Evolutionary conservation across 2,888 invertebrate species (phyloP).

Genomic region (Plebejus argus): DNA sequence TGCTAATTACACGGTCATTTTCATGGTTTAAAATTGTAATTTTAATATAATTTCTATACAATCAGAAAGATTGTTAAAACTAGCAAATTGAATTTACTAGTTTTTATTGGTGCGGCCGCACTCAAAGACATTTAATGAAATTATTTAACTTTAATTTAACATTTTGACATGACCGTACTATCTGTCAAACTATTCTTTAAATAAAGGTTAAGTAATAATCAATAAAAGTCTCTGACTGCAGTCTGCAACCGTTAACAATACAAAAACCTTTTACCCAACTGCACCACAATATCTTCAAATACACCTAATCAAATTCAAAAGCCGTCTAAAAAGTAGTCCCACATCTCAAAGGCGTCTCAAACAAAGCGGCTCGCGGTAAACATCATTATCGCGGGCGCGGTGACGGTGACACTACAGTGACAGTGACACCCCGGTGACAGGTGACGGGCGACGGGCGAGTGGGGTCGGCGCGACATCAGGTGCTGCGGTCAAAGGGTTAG

Average conservation of each 20-base stretch:
- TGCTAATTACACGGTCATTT: background rate
- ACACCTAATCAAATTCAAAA: background rate
- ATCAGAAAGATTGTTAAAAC: background rate
- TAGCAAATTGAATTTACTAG: background rate
- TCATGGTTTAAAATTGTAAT: background rate
- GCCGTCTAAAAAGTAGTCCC: background rate
- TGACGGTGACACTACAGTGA: constrained; percentile 34
- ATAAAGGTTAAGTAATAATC: too few relatives aligned
- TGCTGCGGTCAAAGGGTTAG: constrained; percentile 44
- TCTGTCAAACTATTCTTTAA: too few relatives aligned
- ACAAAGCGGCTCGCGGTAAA: constrained; percentile 26
- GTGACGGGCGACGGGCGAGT: constrained; percentile 46
- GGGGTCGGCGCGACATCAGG: constrained; percentile 47
- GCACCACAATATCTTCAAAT: background rate
- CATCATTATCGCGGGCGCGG: constrained; percentile 36
- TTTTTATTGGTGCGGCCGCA: too few relatives aligned
- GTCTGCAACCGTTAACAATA: too few relatives aligned
- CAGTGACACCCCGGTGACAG: constrained; percentile 38
- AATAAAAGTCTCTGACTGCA: background rate
- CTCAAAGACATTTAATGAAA: too few relatives aligned
- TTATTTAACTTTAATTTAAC: background rate
- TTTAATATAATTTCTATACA: background rate
- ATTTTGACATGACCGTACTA: too few relatives aligned
- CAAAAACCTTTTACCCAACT: background rate
- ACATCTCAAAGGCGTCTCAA: background rate